Evolutionary conservation across 2,888 invertebrate species (phyloP), one percentile per base, ranked within the genome.

Genomic region (Galeopsomyia nigrocyanea): DNA sequence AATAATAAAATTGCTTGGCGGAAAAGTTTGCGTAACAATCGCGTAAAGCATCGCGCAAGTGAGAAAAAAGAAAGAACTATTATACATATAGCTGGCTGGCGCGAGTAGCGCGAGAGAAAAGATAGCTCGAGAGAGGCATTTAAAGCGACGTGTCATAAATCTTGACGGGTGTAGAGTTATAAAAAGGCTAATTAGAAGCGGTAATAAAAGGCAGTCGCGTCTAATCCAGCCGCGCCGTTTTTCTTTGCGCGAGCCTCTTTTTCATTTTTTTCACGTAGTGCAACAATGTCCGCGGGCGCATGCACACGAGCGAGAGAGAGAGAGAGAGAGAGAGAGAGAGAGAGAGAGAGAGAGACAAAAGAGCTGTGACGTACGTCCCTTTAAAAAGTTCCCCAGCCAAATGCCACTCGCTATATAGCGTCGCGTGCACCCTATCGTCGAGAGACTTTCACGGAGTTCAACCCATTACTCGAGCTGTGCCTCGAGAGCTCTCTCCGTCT

Each of bases 171-270:
- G 46, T 46, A 68, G 60, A 60, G 61, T 68, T 68, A 68, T 55
- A 68, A 68, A 61, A 61, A 55, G 26, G 53, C 46, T 68, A 68
- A 68, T 68, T 68, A 68, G 68, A 53, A 39, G 46, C 19, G 60
- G 60, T 51, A 61, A 61, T 68, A 60, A 68, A 68, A 61, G 51
- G 16, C 60, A 7, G 5, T 16, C 47, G 55, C n/a, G 55, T 47
- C 26, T 65, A 13, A 21, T 60, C 39, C 58, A 13, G 17, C 58
- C 39, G 2, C 39, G 55, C 21, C 16, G 9, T 64, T 53, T 53
- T 39, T 53, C 31, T 63, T 51, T 10, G 1, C 39, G 26, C 26
- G 26, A 5, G 26, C 3, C 26, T 26, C 26, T 26, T 26, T n/a
- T 10, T 10, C 39, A 10, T 13, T 39, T 31, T 31, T 7, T 39